A percentile compares a stretch with the other conserved stretches of the same genome.
Evolutionary conservation across 1,140 invertebrate species (phyloP).

Genomic region (Telenomus remus): DNA sequence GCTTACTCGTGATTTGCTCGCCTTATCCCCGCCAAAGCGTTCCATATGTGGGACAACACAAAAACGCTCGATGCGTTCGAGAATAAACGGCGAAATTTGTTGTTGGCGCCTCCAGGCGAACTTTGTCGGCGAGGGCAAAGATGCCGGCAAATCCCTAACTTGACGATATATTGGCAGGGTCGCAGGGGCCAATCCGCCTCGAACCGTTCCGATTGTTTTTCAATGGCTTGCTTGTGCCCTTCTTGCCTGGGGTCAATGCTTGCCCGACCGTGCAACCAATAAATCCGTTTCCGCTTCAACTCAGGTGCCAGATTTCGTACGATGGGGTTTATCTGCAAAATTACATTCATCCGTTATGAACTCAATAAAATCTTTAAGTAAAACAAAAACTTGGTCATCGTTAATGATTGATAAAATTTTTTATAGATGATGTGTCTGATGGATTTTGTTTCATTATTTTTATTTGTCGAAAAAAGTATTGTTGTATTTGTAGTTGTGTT

Average conservation of each 20-base stretch:
- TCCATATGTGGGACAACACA: conserved; percentile 57
- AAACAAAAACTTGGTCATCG: too few species aligned
- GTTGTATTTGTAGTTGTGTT: too few species aligned
- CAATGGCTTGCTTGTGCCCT: conserved; percentile 49
- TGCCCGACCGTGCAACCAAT: conserved; percentile 54
- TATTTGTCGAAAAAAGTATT: too few species aligned
- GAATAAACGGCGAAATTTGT: conserved; percentile 28
- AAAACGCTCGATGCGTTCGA: conserved; percentile 17
- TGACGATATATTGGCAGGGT: conserved; percentile 46
- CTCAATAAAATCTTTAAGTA: too few species aligned
- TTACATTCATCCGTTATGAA: too few species aligned
- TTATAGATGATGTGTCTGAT: too few species aligned
- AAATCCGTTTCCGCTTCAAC: conserved; percentile 46
- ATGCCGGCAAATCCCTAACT: conserved; percentile 26
- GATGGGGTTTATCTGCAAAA: not conserved
- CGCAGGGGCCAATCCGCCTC: conserved; percentile 50
- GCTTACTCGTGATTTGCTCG: conserved; percentile 65
- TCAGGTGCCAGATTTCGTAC: conserved; percentile 25
- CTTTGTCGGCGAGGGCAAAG: conserved; percentile 41
- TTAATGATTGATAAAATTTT: too few species aligned
- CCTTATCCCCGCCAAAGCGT: conserved; percentile 60
- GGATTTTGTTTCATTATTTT: too few species aligned
- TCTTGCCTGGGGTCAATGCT: conserved; percentile 50
- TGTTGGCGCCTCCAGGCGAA: conserved; percentile 59
- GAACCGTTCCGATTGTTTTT: conserved; percentile 57